Evolutionary conservation across 2,797 vertebrate species (phyloP).

Genomic region (Platyrinchus mystaceus): DNA sequence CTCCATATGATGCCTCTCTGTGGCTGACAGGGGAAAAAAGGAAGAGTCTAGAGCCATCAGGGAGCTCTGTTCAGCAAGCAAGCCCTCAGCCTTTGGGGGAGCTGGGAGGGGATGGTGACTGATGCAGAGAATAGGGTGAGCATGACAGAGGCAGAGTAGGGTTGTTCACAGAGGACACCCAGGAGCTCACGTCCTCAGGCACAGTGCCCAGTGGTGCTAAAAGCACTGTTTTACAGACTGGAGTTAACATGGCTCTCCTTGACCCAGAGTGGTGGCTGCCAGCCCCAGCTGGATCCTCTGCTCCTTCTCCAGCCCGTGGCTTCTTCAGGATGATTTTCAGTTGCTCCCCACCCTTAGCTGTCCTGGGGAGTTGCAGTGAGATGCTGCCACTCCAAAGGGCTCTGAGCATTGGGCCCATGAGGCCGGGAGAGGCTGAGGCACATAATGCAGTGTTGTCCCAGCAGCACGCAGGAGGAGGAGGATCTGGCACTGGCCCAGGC

Average conservation of each 20-base stretch:
- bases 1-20: not conserved
- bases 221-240: not conserved
- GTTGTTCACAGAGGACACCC: not conserved
- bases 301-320: not conserved
- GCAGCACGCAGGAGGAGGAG: conserved; percentile 78
- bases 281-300: not conserved
- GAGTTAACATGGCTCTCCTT: not conserved
- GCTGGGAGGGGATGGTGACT: not conserved
- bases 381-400: not conserved
- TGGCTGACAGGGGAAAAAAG: not conserved
- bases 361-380: not conserved
- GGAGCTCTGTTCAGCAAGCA: not conserved
- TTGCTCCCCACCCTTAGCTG: not conserved
- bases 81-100: not conserved
- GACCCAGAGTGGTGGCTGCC: not conserved
- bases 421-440: not conserved
- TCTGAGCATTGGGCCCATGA: rapidly evolving
- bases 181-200: rapidly evolving
- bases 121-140: not conserved
- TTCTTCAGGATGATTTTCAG: not conserved
- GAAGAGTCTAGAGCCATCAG: not conserved
- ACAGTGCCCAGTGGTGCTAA: not conserved
- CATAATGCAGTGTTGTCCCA: not conserved
- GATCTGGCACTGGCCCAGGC: conserved; percentile 80
- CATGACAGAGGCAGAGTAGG: not conserved